Conservation (phyloP, 2,113 vertebrate genomes). For the Natator depressus region DNA sequence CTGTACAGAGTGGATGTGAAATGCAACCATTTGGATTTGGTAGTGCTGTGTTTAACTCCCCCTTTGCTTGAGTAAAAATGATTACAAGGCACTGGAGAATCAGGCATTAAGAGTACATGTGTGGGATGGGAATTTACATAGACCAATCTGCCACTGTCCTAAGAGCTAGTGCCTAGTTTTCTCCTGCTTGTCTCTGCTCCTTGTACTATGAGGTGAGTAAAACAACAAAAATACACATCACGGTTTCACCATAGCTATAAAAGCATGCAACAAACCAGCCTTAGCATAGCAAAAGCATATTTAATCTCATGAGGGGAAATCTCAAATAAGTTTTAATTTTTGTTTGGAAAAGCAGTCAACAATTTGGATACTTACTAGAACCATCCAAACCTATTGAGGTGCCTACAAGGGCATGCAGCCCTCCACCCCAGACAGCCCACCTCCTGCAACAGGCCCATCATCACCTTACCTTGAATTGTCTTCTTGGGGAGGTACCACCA, state of each 20-base stretch:
- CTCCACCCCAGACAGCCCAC: not conserved
- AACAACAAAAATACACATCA: not conserved
- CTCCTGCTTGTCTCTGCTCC: not conserved
- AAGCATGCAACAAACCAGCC: not conserved
- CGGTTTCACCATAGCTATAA: not conserved
- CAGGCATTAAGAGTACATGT: not conserved
- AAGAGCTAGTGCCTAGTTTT: not conserved
- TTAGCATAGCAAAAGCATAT: not conserved
- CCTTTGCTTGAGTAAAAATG: not conserved
- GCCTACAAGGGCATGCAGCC: not conserved
- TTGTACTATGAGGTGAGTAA: not conserved
- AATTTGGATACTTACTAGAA: not conserved
- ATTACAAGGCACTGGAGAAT: not conserved
- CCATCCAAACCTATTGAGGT: not conserved
- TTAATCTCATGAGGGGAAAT: not conserved
- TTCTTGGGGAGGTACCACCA: not conserved
- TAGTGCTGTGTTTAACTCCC: not conserved
- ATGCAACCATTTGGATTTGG: not conserved
- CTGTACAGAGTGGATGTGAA: not conserved
- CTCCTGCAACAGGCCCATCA: fast-evolving
- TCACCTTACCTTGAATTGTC: not conserved
- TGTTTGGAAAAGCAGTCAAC: not conserved
- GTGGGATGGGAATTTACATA: not conserved
- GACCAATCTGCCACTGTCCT: not conserved
- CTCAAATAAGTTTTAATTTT: not conserved